Percentiles rank a stretch among this genome's conserved stretches.
Evolutionary conservation across 2,888 invertebrate genomes (phyloP).

Genomic region (Coelopa pilipes): DNA sequence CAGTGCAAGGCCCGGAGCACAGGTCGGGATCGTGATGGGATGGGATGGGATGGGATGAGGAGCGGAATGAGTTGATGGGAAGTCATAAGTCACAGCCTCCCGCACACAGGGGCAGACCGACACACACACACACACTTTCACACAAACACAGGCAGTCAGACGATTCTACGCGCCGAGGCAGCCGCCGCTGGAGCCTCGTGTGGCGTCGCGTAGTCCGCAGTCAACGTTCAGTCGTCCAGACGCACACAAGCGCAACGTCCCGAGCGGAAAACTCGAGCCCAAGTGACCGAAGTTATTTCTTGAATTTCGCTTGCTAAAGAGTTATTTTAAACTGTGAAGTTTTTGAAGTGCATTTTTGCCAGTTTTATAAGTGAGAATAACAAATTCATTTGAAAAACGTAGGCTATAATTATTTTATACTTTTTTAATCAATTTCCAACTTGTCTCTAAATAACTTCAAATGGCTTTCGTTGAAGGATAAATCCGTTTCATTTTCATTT

Average conservation of each 20-base stretch:
- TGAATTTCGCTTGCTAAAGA: too few relatives aligned
- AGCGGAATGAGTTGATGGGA: too few relatives aligned
- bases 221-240: conserved; percentile 22
- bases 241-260: conserved; percentile 14
- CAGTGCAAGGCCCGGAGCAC: too few relatives aligned
- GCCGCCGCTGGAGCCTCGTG: background rate
- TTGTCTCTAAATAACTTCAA: background rate
- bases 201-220: conserved; percentile 11
- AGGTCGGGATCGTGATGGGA: too few relatives aligned
- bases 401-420: background rate
- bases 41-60: too few relatives aligned
- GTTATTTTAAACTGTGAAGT: too few relatives aligned
- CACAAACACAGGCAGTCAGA: background rate
- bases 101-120: background rate
- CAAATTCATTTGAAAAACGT: background rate
- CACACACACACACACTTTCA: conserved; percentile 18
- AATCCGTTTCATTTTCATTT: background rate
- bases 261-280: background rate
- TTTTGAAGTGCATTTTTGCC: too few relatives aligned
- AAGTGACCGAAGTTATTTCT: background rate
- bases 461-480: background rate
- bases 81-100: too few relatives aligned
- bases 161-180: too few relatives aligned
- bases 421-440: background rate
- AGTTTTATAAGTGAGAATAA: background rate